Base-by-base conservation (phyloP, 2,888 invertebrate species). In the Agrochola lychnidis region DNA sequence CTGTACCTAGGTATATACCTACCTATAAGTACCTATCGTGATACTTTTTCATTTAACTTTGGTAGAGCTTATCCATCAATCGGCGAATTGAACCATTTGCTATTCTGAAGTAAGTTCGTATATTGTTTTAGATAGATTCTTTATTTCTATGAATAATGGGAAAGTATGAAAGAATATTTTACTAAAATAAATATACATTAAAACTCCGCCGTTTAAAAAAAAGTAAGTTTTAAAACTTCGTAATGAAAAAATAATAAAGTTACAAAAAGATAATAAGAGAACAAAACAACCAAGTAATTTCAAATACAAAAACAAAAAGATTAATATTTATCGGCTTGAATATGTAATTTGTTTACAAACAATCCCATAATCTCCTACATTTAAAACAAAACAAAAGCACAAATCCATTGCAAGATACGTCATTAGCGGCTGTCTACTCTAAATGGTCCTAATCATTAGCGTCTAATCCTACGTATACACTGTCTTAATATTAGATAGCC, bases 21-120 rank as follows among this genome's bases (percentile, higher is more conserved):
- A 40, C 10, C 22, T 30, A 45, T 63, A 57, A 16, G 12, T 22
- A 42, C 51, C n/a, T n/a, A n/a, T n/a, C 64, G 61, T 57, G 6
- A 53, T 78, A 80, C 70, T 67, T 79, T 76, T 78, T 74, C 72
- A 70, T 77, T 74, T 80, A 80, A 79, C 68, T 78, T 81, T 73
- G 67, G 51, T 48, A 68, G 6, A 73, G 22, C 30, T 66, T 61
- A 78, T 78, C 79, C 76, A 76, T 87, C 77, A 84, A 83, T 79
- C 73, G n/a, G 36, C 22, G 12, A 59, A 76, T 79, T 70, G 63
- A 77, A 79, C 69, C 62, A 79, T 83, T 81, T 73, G 61, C 67
- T 69, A 67, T 77, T 75, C 62, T 76, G 70, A 71, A 81, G 57
- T 56, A 62, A 51, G 3, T 61, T 61, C 53, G 25, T 36, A 51